Evolutionary conservation across 2,888 invertebrate species (phyloP).

Genomic region (Automeris io): DNA sequence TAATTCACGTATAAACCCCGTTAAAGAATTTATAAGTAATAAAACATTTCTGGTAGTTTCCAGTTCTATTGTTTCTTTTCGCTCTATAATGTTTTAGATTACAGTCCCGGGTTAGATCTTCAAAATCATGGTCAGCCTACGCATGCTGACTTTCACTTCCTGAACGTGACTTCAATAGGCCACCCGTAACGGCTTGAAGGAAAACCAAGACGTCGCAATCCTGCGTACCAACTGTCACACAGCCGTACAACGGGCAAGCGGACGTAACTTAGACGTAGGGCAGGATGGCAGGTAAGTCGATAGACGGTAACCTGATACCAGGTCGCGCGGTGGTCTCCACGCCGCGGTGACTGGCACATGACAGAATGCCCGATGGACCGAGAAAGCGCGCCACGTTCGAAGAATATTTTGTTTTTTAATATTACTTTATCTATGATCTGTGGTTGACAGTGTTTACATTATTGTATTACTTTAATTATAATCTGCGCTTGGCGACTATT

Average conservation of each 20-base stretch:
- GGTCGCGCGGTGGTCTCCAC: slow-evolving; percentile 65
- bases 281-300: slow-evolving; percentile 71
- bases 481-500: too few species aligned
- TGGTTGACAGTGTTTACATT: slow-evolving; percentile 21
- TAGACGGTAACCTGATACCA: slow-evolving; percentile 67
- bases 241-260: slow-evolving; percentile 57
- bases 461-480: slow-evolving; percentile 4
- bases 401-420: slow-evolving; percentile 37
- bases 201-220: slow-evolving; percentile 41
- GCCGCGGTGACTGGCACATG: slow-evolving; percentile 66
- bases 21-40: too few species aligned
- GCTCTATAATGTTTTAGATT: too few species aligned
- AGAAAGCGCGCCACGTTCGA: slow-evolving; percentile 69
- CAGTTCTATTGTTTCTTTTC: too few species aligned
- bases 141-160: slow-evolving; percentile 12
- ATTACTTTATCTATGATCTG: slow-evolving; percentile 34
- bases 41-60: too few species aligned
- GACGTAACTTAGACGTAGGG: slow-evolving; percentile 73
- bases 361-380: slow-evolving; percentile 74
- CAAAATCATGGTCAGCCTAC: not conserved
- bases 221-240: slow-evolving; percentile 61
- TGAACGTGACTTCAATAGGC: slow-evolving; percentile 22
- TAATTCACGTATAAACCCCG: too few species aligned
- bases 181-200: slow-evolving; percentile 34
- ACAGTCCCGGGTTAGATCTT: too few species aligned